Conservation (phyloP, 2,113 vertebrate genomes). For the Scomber scombrus region DNA sequence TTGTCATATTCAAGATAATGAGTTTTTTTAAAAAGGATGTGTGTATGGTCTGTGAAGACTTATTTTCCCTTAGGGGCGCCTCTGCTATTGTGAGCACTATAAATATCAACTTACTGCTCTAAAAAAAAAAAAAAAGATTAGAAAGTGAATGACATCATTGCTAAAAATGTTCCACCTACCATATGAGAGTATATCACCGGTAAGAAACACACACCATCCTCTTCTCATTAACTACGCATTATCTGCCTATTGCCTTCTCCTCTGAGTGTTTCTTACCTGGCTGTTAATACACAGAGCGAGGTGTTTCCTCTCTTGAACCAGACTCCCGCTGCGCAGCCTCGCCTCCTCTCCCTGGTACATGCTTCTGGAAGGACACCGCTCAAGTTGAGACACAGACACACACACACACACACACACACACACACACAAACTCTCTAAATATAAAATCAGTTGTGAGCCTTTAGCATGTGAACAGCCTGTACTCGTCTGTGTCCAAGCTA, state of each 20-base stretch:
- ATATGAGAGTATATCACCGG: not conserved
- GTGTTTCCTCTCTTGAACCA: conserved; percentile 80
- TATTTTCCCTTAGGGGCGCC: not conserved
- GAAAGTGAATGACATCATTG: conserved; percentile 70
- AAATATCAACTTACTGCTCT: conserved; percentile 48
- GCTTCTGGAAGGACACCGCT: conserved; percentile 76
- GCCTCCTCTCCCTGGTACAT: conserved; percentile 78
- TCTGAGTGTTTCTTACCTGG: conserved; percentile 74
- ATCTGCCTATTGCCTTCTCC: not conserved
- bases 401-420: conserved; percentile 6
- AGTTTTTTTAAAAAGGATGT: not conserved
- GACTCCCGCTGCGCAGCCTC: conserved; percentile 77
- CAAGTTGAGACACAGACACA: conserved; percentile 66
- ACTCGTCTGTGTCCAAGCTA: conserved; percentile 19
- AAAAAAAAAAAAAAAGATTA: conserved; percentile 26
- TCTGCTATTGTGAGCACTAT: conserved; percentile 7
- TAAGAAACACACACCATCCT: not conserved
- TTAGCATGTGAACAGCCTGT: not conserved
- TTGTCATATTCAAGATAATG: not conserved
- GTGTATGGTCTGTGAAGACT: not conserved
- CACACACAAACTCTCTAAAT: conserved; percentile 30
- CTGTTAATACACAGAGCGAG: conserved; percentile 81
- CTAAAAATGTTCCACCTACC: conserved; percentile 11
- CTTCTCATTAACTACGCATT: not conserved
- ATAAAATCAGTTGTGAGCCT: not conserved